phyloP scores from a whole-genome alignment of 2,113 vertebrate species.

The Oreotrochilus melanogaster region DNA sequence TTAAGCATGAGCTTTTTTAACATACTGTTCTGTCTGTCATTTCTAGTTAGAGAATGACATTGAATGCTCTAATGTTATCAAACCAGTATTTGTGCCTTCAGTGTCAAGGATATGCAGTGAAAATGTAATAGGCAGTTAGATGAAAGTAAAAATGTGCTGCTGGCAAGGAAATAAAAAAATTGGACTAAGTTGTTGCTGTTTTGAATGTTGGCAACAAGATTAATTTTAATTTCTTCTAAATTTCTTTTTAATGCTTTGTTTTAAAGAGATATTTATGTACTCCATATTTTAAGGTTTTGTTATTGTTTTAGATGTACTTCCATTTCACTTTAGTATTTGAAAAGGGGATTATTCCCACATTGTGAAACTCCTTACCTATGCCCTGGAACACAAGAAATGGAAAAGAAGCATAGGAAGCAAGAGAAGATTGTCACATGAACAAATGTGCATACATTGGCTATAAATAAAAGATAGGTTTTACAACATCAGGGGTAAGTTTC shows the following conservation, averaged over 20 bases:
- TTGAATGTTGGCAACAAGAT: background rate
- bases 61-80: background rate
- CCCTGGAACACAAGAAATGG: background rate
- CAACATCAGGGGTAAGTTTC: background rate
- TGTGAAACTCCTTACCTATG: background rate
- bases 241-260: background rate
- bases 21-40: background rate
- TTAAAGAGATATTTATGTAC: background rate
- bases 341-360: background rate
- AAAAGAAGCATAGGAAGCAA: background rate
- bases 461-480: background rate
- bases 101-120: background rate
- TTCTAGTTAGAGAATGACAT: background rate
- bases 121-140: background rate
- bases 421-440: background rate
- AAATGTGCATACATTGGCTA: background rate
- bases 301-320: background rate
- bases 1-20: background rate
- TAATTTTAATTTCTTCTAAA: conserved; percentile 37
- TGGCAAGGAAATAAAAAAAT: background rate
- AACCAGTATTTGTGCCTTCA: background rate
- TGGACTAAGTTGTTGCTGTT: background rate
- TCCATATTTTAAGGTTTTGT: background rate
- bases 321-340: background rate
- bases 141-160: background rate